phyloP scores from a whole-genome alignment of 2,888 invertebrate genomes.

The Cinara cedri region DNA sequence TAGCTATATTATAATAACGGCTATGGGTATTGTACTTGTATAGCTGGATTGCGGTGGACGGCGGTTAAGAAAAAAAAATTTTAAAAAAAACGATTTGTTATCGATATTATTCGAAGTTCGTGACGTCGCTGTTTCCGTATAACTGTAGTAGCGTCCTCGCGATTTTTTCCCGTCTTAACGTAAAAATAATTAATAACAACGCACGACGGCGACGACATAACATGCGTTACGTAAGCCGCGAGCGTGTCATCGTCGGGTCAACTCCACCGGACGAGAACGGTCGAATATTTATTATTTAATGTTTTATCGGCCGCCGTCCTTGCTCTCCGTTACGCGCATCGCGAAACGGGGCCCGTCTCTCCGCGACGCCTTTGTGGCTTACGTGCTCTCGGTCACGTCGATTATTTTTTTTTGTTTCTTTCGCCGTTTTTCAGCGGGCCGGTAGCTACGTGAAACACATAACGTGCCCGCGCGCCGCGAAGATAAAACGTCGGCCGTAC shows the following conservation, averaged over 20 bases:
- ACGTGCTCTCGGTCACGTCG: constrained; percentile 20
- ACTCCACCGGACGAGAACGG: neutral
- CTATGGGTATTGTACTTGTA: no score
- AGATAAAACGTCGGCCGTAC: neutral
- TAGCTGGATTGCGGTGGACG: no score
- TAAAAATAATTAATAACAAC: neutral
- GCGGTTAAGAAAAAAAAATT: no score
- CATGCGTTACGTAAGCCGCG: neutral
- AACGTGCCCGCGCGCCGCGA: neutral
- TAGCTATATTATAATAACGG: no score
- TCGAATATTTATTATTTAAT: no score
- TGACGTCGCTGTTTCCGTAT: no score
- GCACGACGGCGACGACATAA: neutral
- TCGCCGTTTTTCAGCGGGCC: neutral
- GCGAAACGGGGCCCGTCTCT: neutral
- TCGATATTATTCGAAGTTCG: no score
- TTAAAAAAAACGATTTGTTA: no score
- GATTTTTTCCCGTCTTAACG: no score
- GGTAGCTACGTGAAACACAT: neutral
- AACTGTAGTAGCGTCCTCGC: no score
- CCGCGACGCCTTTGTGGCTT: neutral
- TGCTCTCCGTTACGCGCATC: neutral
- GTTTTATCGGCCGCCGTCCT: neutral
- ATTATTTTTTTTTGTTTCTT: constrained; percentile 15
- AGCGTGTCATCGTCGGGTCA: no score